These are phyloP conservation scores for Platysternon megacephalum DNA, from an alignment of 2,113 vertebrate genomes.

Conservation along the genomic window DNA sequence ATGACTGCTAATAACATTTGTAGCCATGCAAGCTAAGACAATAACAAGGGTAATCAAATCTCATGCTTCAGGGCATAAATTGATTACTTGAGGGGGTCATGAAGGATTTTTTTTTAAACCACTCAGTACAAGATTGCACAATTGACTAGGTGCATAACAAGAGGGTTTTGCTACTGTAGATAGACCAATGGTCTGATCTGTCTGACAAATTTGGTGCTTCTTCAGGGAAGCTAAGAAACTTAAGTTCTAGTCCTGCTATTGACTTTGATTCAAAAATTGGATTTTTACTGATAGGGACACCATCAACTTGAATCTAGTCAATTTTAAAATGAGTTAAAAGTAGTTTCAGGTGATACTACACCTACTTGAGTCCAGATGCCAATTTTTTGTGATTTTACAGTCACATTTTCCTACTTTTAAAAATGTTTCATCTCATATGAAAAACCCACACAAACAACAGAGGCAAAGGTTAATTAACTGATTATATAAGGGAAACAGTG, in stretches of 20 bases:
- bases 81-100: constrained; percentile 56
- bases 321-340: neutral
- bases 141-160: constrained; percentile 43
- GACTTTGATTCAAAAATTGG: neutral
- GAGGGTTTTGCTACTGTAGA: neutral
- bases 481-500: neutral
- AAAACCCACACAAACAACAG: neutral
- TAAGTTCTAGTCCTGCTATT: neutral
- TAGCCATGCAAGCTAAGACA: constrained; percentile 55
- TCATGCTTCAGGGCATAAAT: constrained; percentile 66
- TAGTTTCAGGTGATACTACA: neutral
- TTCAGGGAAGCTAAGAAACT: neutral
- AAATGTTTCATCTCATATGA: neutral
- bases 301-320: neutral
- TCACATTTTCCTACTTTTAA: neutral
- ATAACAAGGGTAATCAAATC: constrained; percentile 64
- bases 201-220: constrained; percentile 12
- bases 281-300: neutral
- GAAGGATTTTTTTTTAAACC: constrained; percentile 43
- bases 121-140: constrained; percentile 52
- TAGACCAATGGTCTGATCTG: constrained; percentile 33
- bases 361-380: neutral
- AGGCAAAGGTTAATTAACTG: neutral
- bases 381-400: neutral
- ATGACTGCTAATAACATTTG: constrained; percentile 60